Percentiles rank a stretch among this genome's conserved stretches.
These are phyloP conservation scores for Therioaphis trifolii DNA, from an alignment of 2,888 invertebrate species.

Conservation along the genomic window DNA sequence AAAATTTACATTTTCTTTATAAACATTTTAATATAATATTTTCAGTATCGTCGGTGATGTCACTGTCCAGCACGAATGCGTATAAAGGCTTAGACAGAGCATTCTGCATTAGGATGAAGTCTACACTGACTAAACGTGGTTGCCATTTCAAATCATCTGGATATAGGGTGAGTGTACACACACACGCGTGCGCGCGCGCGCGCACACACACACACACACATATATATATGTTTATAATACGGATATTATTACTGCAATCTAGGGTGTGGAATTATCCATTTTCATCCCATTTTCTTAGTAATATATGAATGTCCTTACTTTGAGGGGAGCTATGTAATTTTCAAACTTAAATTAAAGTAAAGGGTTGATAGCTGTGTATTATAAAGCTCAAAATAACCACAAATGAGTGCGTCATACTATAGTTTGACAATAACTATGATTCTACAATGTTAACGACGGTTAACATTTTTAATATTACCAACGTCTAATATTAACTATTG, in stretches of 20 bases:
- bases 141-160: constrained; percentile 97
- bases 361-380: constrained; percentile 49
- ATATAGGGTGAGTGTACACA: constrained; percentile 82
- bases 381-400: constrained; percentile 23
- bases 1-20: too few species aligned
- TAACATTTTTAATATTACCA: background rate
- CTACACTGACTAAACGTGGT: constrained; percentile 95
- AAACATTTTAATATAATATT: too few species aligned
- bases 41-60: constrained; percentile 89
- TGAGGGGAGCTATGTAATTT: constrained; percentile 49
- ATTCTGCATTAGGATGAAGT: constrained; percentile 97
- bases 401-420: constrained; percentile 51
- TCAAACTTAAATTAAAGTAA: constrained; percentile 48
- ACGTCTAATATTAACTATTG: too few species aligned
- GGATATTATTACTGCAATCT: constrained; percentile 29
- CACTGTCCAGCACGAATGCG: constrained; percentile 76
- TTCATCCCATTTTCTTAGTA: constrained; percentile 48
- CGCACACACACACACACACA: too few species aligned
- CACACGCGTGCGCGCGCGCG: too few species aligned
- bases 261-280: constrained; percentile 44
- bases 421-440: background rate
- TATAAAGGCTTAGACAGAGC: constrained; percentile 91
- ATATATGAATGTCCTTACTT: constrained; percentile 25
- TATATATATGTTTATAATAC: constrained; percentile 25
- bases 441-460: background rate